Evolutionary conservation across 2,113 vertebrate species (phyloP).

Genomic region (Gulo gulo): DNA sequence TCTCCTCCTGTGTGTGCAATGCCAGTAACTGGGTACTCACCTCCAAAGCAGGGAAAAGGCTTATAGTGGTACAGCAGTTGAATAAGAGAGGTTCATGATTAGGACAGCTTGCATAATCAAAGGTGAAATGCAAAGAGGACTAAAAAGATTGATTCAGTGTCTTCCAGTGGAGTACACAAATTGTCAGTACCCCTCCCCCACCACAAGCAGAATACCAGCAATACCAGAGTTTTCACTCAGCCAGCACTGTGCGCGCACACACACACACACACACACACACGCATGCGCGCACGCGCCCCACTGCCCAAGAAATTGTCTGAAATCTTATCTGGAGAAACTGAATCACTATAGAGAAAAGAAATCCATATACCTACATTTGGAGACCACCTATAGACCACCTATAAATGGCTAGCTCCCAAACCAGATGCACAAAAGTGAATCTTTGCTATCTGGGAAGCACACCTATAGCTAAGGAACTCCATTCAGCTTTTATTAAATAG

Average conservation of each 20-base stretch:
- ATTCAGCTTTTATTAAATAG: background rate
- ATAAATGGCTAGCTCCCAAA: background rate
- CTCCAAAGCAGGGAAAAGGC: background rate
- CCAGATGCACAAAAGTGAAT: background rate
- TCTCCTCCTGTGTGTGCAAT: background rate
- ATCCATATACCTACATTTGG: background rate
- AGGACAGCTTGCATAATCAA: background rate
- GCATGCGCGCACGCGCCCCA: too few species aligned
- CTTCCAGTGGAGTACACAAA: background rate
- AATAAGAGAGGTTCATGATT: background rate
- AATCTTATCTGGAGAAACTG: background rate
- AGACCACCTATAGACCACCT: background rate
- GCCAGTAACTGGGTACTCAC: background rate
- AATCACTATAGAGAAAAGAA: background rate
- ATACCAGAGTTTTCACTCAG: rapidly evolving
- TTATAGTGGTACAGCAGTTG: background rate
- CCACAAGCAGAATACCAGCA: background rate
- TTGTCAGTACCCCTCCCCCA: background rate
- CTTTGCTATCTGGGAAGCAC: background rate
- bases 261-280: background rate
- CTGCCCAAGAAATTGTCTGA: background rate
- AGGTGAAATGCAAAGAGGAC: background rate
- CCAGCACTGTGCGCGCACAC: rapidly evolving
- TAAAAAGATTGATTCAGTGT: background rate
- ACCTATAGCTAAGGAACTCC: background rate